Evolutionary conservation across 2,797 vertebrate species (phyloP).

Genomic region (Clangula hyemalis): DNA sequence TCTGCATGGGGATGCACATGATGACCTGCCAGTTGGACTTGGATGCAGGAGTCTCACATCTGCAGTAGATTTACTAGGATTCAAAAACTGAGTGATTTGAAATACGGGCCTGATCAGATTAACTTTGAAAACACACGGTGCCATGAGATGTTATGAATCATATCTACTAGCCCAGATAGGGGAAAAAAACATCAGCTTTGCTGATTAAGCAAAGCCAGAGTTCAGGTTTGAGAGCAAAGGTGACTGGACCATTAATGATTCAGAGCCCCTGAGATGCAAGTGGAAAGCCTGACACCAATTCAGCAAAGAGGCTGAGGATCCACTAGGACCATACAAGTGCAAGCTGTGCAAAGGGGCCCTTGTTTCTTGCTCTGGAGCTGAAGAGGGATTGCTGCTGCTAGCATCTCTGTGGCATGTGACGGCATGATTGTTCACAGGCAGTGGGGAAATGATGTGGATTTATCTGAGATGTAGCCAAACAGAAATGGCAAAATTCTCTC

Average conservation of each 20-base stretch:
- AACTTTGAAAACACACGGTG: background rate
- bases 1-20: conserved; percentile 31
- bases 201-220: background rate
- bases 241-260: background rate
- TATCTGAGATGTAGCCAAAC: background rate
- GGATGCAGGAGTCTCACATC: conserved; percentile 34
- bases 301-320: background rate
- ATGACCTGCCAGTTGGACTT: conserved; percentile 44
- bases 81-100: conserved; percentile 14
- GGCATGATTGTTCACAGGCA: accelerated
- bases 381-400: background rate
- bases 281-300: conserved; percentile 3
- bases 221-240: background rate
- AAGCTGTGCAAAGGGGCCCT: background rate
- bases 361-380: background rate
- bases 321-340: background rate
- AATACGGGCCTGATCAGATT: background rate
- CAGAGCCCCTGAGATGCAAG: background rate
- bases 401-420: background rate
- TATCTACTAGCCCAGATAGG: background rate
- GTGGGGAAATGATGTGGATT: background rate
- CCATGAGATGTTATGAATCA: background rate
- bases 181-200: background rate
- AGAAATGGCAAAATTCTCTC: background rate
- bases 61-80: conserved; percentile 42